Conservation (phyloP, 92 coral and sea anemone genomes). For the Metridium senile region DNA sequence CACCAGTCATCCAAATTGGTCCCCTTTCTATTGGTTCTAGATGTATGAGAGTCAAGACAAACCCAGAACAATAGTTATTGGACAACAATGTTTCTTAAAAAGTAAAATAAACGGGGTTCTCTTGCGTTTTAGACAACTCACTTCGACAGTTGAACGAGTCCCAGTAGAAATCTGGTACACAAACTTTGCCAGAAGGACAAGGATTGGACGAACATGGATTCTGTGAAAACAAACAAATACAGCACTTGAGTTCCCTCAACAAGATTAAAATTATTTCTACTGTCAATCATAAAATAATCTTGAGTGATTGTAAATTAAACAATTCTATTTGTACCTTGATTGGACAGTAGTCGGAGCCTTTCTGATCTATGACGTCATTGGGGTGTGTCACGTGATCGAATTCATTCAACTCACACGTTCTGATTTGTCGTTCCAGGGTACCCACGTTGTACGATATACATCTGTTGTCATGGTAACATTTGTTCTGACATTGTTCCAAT, state of each 20-base stretch:
- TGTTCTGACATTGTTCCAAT: slow-evolving; percentile 3
- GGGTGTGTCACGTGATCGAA: slow-evolving; percentile 11
- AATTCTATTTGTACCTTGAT: neutral
- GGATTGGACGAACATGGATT: neutral
- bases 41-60: too few relatives aligned
- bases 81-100: too few relatives aligned
- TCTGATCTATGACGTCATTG: neutral
- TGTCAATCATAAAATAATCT: too few relatives aligned
- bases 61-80: too few relatives aligned
- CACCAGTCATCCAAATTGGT: too few relatives aligned
- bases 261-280: too few relatives aligned
- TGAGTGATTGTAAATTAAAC: too few relatives aligned
- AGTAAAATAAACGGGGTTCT: too few relatives aligned
- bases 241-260: neutral
- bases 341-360: slow-evolving; percentile 1
- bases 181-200: neutral
- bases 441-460: slow-evolving; percentile 11
- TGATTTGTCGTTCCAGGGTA: neutral
- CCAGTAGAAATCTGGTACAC: slow-evolving; percentile 5
- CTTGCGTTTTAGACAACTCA: too few relatives aligned
- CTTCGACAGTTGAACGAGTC: neutral
- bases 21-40: too few relatives aligned
- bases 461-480: neutral
- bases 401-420: slow-evolving; percentile 4
- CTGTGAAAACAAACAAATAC: neutral